Evolutionary conservation across 2,888 invertebrate species (phyloP).

Genomic region (Fissipunctia ypsillon): DNA sequence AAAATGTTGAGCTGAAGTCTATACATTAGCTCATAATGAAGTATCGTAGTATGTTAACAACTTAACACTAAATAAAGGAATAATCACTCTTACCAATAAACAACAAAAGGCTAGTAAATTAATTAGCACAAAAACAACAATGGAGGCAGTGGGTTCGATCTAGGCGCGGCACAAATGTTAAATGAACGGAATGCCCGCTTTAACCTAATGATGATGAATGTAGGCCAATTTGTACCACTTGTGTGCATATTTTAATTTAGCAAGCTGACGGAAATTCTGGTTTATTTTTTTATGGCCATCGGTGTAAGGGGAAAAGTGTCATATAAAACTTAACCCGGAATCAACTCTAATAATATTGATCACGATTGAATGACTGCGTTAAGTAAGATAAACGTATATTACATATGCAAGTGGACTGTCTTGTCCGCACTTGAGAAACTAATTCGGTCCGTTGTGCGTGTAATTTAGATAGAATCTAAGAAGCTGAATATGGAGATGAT

Average conservation of each 20-base stretch:
- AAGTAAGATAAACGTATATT: too few relatives aligned
- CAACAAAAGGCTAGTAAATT: slow-evolving; percentile 54
- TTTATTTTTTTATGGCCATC: slow-evolving; percentile 19
- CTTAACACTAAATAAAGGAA: neutral
- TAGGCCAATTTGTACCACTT: slow-evolving; percentile 63
- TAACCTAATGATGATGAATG: slow-evolving; percentile 59
- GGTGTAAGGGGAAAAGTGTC: neutral
- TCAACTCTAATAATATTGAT: neutral
- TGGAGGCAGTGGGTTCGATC: slow-evolving; percentile 60
- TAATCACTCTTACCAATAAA: neutral
- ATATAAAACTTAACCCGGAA: neutral
- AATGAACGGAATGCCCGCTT: slow-evolving; percentile 64
- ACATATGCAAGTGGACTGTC: too few relatives aligned
- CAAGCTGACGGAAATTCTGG: slow-evolving; percentile 42
- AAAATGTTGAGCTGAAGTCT: too few relatives aligned
- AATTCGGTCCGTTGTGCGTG: too few relatives aligned
- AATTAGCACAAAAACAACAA: slow-evolving; percentile 60
- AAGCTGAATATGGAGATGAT: neutral
- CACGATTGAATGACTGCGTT: neutral
- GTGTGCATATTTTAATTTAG: slow-evolving; percentile 65
- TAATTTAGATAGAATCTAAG: neutral
- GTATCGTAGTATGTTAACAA: neutral
- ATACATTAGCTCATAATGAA: neutral
- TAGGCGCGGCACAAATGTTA: slow-evolving; percentile 66
- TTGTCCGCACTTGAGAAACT: too few relatives aligned